Evolutionary conservation across 2,888 invertebrate species (phyloP).

Genomic region (Lymantria dispar): DNA sequence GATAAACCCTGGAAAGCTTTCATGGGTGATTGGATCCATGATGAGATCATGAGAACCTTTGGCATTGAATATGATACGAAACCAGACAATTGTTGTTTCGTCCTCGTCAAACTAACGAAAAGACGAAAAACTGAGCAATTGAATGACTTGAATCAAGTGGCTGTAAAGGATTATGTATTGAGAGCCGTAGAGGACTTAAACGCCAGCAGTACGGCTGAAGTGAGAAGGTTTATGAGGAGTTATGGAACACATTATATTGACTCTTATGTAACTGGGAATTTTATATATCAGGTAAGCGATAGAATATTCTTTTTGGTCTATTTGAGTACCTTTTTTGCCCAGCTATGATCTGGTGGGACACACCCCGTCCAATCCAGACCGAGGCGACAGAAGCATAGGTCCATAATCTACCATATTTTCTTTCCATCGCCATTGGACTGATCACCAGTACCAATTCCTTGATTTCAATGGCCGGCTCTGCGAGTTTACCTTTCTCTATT

Average conservation of each 20-base stretch:
- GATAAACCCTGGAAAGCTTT: slow-evolving; percentile 94
- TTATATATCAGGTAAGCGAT: slow-evolving; percentile 89
- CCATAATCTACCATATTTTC: too few species aligned
- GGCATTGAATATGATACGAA: slow-evolving; percentile 86
- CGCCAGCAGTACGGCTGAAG: slow-evolving; percentile 86
- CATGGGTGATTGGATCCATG: slow-evolving; percentile 91
- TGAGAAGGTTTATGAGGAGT: slow-evolving; percentile 89
- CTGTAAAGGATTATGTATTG: slow-evolving; percentile 85
- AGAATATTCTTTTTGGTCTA: too few species aligned
- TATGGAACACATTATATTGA: slow-evolving; percentile 94
- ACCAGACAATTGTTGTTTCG: slow-evolving; percentile 89
- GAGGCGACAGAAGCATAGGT: too few species aligned
- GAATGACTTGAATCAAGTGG: slow-evolving; percentile 80
- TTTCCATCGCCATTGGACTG: too few species aligned
- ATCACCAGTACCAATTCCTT: too few species aligned
- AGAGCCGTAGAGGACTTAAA: slow-evolving; percentile 84
- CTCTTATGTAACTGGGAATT: slow-evolving; percentile 93
- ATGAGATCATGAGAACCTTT: slow-evolving; percentile 90
- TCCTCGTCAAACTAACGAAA: slow-evolving; percentile 85
- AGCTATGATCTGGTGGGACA: too few species aligned
- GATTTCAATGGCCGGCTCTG: too few species aligned
- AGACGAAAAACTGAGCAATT: slow-evolving; percentile 86
- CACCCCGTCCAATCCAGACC: too few species aligned
- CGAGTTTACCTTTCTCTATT: too few species aligned
- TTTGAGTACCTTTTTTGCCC: too few species aligned